These are phyloP conservation scores for Dasyurus viverrinus DNA, from an alignment of 2,113 vertebrate species.

Conservation along the genomic window DNA sequence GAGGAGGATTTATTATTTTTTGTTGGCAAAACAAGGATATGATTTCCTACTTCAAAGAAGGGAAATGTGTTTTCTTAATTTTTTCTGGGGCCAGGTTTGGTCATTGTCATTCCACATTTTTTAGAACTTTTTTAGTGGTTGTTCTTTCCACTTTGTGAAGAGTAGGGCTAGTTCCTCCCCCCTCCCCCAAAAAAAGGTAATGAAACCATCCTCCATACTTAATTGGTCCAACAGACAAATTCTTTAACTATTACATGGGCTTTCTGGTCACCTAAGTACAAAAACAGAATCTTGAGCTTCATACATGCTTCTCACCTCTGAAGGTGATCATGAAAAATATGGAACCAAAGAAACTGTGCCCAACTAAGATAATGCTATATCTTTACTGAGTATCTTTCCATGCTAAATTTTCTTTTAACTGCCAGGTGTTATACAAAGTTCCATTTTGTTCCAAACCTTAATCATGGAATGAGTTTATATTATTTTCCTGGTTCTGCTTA, in stretches of 20 bases:
- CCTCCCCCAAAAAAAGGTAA: not conserved
- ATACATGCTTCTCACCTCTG: not conserved
- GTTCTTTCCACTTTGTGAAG: not conserved
- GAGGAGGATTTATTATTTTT: not conserved
- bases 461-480: not conserved
- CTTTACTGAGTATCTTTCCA: not conserved
- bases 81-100: not conserved
- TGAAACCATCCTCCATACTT: not conserved
- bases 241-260: not conserved
- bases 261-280: not conserved
- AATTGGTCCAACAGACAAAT: not conserved
- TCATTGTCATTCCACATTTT: not conserved
- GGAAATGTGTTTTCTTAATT: not conserved
- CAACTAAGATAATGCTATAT: not conserved
- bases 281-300: not conserved
- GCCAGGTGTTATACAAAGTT: not conserved
- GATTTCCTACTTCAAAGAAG: not conserved
- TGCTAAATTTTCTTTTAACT: not conserved
- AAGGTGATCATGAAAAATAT: not conserved
- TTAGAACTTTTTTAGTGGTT: not conserved
- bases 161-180: not conserved
- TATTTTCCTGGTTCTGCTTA: not conserved
- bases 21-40: not conserved
- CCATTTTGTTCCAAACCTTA: not conserved
- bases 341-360: not conserved